phyloP scores from a whole-genome alignment of 92 coral and sea anemone genomes.

The Epizoanthus stellaris region DNA sequence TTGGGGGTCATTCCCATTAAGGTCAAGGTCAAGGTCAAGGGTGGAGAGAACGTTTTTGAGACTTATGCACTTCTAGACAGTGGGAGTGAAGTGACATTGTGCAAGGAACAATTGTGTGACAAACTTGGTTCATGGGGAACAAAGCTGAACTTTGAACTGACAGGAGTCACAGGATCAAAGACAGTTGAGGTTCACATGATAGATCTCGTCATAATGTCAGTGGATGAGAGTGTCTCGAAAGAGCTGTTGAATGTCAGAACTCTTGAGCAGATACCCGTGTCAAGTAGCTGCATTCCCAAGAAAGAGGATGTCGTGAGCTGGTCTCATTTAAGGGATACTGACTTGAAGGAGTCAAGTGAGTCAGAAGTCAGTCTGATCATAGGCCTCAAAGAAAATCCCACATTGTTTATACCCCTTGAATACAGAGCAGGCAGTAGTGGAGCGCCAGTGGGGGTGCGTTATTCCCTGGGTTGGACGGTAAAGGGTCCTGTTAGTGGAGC shows the following conservation, averaged over 20 bases:
- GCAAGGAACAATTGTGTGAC: background rate
- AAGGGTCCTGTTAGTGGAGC: too few relatives aligned
- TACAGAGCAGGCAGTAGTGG: too few relatives aligned
- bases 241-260: constrained; percentile 11
- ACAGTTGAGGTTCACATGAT: constrained; percentile 27
- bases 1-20: background rate
- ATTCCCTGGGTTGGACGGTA: too few relatives aligned
- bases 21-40: background rate
- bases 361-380: too few relatives aligned
- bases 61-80: constrained; percentile 7
- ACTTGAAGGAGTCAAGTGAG: background rate
- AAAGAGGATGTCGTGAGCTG: too few relatives aligned
- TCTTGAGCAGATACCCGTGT: background rate
- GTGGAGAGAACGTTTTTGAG: background rate
- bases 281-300: too few relatives aligned
- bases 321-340: too few relatives aligned
- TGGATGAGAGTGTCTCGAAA: constrained; percentile 27
- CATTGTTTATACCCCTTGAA: too few relatives aligned
- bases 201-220: constrained; percentile 38
- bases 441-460: too few relatives aligned
- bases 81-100: background rate
- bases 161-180: constrained; percentile 46
- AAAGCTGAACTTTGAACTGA: constrained; percentile 23
- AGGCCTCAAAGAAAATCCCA: too few relatives aligned
- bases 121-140: constrained; percentile 21